phyloP scores from a whole-genome alignment of 2,888 invertebrate genomes.

The Agelastica alni region DNA sequence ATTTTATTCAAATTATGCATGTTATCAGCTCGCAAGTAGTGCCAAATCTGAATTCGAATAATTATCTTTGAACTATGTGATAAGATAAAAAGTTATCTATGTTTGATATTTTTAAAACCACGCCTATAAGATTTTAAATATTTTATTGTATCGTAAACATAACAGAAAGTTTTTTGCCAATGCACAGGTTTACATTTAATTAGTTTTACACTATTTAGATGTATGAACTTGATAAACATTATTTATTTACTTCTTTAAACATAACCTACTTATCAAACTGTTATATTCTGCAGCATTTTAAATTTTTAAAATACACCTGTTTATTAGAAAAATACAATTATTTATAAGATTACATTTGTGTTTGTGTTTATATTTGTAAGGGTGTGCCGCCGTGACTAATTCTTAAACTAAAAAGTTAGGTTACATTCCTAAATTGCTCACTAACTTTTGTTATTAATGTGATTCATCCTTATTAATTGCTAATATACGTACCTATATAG shows the following conservation, averaged over 20 bases:
- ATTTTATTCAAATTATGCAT: conserved; percentile 21
- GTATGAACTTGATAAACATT: no score
- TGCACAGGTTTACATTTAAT: no score
- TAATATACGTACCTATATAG: no score
- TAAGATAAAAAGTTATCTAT: conserved; percentile 35
- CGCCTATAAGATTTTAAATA: conserved; percentile 44
- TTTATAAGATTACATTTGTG: background rate
- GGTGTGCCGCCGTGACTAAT: conserved; percentile 2
- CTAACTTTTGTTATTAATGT: background rate
- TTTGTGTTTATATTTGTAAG: no score
- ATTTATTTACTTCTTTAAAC: no score
- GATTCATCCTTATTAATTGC: background rate
- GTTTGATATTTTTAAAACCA: conserved; percentile 49
- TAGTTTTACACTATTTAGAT: no score
- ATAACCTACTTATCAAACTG: no score
- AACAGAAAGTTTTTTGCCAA: no score
- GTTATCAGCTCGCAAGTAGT: conserved; percentile 25
- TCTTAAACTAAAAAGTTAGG: conserved; percentile 8
- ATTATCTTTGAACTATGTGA: conserved; percentile 21
- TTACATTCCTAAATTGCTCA: conserved; percentile 4
- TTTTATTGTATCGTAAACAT: no score
- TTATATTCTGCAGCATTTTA: no score
- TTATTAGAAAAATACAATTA: background rate
- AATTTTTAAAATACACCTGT: no score
- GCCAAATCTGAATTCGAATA: conserved; percentile 24